These are phyloP conservation scores for Chascanopsetta lugubris DNA, from an alignment of 2,113 vertebrate species.

Conservation along the genomic window DNA sequence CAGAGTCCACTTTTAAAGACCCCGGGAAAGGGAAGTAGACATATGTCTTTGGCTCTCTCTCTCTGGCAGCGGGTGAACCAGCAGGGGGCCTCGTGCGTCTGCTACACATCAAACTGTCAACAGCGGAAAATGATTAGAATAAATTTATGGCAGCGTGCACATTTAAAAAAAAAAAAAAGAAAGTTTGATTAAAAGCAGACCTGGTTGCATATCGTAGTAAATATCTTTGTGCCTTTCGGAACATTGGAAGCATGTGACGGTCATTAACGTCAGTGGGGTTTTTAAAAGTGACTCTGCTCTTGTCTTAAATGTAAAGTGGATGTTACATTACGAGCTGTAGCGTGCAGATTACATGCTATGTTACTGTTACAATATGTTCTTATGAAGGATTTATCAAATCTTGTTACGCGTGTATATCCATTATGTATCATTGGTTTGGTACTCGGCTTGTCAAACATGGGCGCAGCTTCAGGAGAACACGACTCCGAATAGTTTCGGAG, in stretches of 20 bases:
- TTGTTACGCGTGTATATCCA: slow-evolving; percentile 35
- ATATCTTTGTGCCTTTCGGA: slow-evolving; percentile 54
- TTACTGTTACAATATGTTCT: slow-evolving; percentile 40
- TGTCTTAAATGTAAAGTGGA: slow-evolving; percentile 18
- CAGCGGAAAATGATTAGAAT: slow-evolving; percentile 39
- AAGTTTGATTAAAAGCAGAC: slow-evolving; percentile 23
- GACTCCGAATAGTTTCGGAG: slow-evolving; percentile 23
- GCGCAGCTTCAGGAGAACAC: slow-evolving; percentile 16
- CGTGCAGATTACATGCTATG: slow-evolving; percentile 8
- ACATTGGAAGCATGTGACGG: slow-evolving; percentile 22
- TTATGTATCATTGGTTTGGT: slow-evolving; percentile 39
- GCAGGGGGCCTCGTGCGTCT: slow-evolving; percentile 19
- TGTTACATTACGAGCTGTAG: slow-evolving; percentile 12
- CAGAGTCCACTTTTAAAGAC: slow-evolving; percentile 31
- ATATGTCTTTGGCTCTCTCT: too few relatives aligned
- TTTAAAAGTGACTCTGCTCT: slow-evolving; percentile 22
- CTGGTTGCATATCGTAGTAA: slow-evolving; percentile 12
- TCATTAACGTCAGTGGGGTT: slow-evolving; percentile 21
- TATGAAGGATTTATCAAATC: slow-evolving; percentile 40
- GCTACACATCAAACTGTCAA: slow-evolving; percentile 30
- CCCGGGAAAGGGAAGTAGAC: slow-evolving; percentile 16
- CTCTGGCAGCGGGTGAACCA: slow-evolving; percentile 37
- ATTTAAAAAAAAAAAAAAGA: slow-evolving; percentile 28
- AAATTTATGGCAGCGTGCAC: slow-evolving; percentile 28
- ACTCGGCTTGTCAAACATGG: slow-evolving; percentile 30